Evolutionary conservation across 2,113 vertebrate genomes (phyloP).

Genomic region (Haemorhous mexicanus): DNA sequence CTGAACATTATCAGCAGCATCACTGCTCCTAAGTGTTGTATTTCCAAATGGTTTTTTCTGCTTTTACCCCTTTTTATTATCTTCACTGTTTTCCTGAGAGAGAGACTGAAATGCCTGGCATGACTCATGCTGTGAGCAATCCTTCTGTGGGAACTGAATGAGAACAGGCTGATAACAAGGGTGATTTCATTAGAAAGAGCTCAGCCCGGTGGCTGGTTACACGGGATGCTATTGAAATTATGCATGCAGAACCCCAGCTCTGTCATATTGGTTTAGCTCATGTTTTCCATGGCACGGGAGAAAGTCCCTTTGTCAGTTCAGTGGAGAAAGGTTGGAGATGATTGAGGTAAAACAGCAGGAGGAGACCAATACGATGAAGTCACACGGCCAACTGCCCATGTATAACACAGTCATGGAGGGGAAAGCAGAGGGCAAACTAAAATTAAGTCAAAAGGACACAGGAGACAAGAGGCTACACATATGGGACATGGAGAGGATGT

Average conservation of each 20-base stretch:
- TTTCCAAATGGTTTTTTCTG: neutral
- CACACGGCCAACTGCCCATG: constrained; percentile 49
- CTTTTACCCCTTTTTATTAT: neutral
- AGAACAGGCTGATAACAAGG: constrained; percentile 30
- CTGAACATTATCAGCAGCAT: neutral
- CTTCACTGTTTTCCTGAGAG: neutral
- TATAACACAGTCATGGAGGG: constrained; percentile 33
- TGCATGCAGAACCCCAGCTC: constrained; percentile 14
- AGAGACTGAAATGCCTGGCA: neutral
- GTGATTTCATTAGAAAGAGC: constrained; percentile 34
- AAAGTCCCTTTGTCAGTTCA: constrained; percentile 40
- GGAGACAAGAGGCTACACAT: constrained; percentile 10
- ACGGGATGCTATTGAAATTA: neutral
- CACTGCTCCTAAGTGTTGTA: neutral
- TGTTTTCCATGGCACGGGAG: neutral
- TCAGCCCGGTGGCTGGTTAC: neutral
- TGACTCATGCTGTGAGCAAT: constrained; percentile 26
- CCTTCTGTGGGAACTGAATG: constrained; percentile 24
- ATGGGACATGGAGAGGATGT: neutral
- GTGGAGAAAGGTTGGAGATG: constrained; percentile 50
- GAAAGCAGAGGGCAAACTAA: constrained; percentile 51
- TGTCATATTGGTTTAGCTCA: constrained; percentile 7
- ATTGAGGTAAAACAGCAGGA: constrained; percentile 58
- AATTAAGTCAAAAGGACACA: constrained; percentile 44
- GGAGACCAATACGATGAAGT: constrained; percentile 25